Evolutionary conservation across 2,113 vertebrate species (phyloP).

Genomic region (Apteryx mantelli): DNA sequence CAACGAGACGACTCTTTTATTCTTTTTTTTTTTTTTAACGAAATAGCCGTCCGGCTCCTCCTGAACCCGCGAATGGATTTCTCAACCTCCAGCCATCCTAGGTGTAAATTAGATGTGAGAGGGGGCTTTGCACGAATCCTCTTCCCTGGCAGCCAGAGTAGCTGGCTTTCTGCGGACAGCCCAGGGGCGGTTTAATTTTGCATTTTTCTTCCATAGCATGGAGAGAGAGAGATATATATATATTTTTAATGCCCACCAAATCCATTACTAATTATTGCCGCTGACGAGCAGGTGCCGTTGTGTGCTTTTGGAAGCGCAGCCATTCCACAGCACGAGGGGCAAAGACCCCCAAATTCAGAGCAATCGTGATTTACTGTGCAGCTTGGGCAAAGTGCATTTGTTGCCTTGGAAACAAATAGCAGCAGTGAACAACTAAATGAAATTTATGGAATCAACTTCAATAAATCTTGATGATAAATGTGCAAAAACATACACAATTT

Average conservation of each 20-base stretch:
- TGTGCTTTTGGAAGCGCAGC: background rate
- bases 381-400: conserved; percentile 73
- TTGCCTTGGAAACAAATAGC: conserved; percentile 80
- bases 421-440: conserved; percentile 73
- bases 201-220: background rate
- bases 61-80: conserved; percentile 63
- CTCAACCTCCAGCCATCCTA: conserved; percentile 20
- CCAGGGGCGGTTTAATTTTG: background rate
- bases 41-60: conserved; percentile 29
- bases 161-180: background rate
- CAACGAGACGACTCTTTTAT: background rate
- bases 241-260: background rate
- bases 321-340: conserved; percentile 31
- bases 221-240: background rate
- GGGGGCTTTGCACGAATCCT: background rate
- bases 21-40: background rate
- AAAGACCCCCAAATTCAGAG: conserved; percentile 68
- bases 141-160: background rate
- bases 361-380: conserved; percentile 40
- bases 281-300: background rate
- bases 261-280: background rate
- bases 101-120: conserved; percentile 56
- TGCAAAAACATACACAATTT: conserved; percentile 54
- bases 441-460: conserved; percentile 77
- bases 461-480: conserved; percentile 74